A percentile compares a stretch with the other conserved stretches of the same genome.
phyloP scores from a whole-genome alignment of 2,888 invertebrate species.

The Meteorus colon region DNA sequence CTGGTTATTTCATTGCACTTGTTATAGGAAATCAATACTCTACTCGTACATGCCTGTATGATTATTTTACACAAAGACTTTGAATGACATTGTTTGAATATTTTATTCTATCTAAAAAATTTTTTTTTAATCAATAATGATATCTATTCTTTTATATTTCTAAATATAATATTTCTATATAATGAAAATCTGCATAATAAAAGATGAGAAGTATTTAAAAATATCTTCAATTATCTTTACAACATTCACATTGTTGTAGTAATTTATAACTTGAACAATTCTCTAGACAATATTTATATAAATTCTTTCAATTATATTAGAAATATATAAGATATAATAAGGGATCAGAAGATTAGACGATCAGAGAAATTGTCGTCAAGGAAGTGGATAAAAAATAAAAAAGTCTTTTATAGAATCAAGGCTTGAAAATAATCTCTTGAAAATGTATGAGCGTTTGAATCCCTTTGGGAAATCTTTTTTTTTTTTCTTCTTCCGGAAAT shows the following conservation, averaged over 20 bases:
- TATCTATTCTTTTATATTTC: too few relatives aligned
- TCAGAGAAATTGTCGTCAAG: background rate
- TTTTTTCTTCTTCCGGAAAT: conserved; percentile 52
- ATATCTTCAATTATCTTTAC: background rate
- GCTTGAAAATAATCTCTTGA: conserved; percentile 30
- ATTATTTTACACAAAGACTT: too few relatives aligned
- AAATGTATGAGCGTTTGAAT: conserved; percentile 39
- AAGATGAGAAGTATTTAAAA: too few relatives aligned
- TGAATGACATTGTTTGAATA: too few relatives aligned
- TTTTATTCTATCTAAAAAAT: too few relatives aligned
- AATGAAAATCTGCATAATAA: too few relatives aligned
- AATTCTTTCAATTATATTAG: background rate
- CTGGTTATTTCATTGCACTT: too few relatives aligned
- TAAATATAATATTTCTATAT: too few relatives aligned
- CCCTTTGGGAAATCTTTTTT: conserved; percentile 60
- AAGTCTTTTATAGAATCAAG: conserved; percentile 38
- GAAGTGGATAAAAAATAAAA: background rate
- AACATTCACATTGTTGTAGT: background rate
- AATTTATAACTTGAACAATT: background rate
- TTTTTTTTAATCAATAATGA: too few relatives aligned
- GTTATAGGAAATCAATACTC: too few relatives aligned
- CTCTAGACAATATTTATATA: background rate
- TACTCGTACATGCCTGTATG: too few relatives aligned
- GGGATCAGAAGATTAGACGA: background rate
- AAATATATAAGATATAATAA: background rate